These are phyloP conservation scores for Bombus confusus DNA, from an alignment of 1,140 invertebrate genomes.

Conservation along the genomic window DNA sequence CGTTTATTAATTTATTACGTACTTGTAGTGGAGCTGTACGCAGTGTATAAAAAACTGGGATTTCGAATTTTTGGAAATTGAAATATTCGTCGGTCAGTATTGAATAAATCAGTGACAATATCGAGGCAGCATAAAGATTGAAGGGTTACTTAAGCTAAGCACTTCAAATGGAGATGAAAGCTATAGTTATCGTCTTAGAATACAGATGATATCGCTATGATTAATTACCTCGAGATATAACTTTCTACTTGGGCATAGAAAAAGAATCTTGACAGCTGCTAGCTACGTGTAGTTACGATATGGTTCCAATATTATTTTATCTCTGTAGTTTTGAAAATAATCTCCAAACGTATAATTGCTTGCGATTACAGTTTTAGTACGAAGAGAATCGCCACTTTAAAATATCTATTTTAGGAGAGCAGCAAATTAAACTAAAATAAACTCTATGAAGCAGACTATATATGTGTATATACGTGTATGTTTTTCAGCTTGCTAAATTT, in stretches of 20 bases:
- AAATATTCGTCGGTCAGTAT: background rate
- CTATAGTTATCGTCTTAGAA: background rate
- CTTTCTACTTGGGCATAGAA: background rate
- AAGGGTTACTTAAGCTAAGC: background rate
- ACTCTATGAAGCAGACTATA: background rate
- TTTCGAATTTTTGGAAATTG: background rate
- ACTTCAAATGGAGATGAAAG: background rate
- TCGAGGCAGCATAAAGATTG: too few species aligned
- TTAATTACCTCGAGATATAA: background rate
- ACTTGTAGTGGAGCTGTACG: too few species aligned
- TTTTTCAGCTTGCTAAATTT: too few species aligned
- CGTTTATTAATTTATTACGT: too few species aligned
- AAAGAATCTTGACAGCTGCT: background rate
- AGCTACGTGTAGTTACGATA: background rate
- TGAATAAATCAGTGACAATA: too few species aligned
- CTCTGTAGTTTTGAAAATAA: background rate
- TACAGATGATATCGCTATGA: background rate
- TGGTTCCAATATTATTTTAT: background rate
- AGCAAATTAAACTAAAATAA: background rate
- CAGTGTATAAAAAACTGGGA: background rate
- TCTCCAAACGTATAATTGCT: background rate
- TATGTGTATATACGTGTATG: background rate
- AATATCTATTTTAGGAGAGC: background rate
- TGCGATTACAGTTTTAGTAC: background rate
- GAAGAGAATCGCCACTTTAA: background rate